A percentile compares a stretch with the other conserved stretches of the same genome.
phyloP scores from a whole-genome alignment of 1,140 invertebrate genomes.

The Palaemon carinicauda region DNA sequence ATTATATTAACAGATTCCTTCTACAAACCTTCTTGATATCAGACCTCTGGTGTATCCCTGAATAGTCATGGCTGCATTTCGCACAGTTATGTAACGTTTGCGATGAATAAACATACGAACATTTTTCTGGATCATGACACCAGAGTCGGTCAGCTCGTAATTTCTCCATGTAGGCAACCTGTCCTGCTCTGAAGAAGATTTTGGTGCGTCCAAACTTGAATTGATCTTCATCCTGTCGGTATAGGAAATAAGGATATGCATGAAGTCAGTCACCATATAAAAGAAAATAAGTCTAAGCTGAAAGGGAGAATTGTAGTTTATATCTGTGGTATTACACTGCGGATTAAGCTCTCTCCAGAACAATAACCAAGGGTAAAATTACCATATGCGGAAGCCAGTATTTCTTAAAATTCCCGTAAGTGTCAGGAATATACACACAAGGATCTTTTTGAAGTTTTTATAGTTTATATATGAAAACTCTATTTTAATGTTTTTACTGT shows the following conservation, averaged over 20 bases:
- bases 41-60: slow-evolving; percentile 81
- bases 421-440: too few species aligned
- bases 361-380: too few species aligned
- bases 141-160: slow-evolving; percentile 86
- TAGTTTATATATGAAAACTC: too few species aligned
- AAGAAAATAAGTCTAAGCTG: too few species aligned
- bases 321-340: too few species aligned
- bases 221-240: slow-evolving; percentile 83
- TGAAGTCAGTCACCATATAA: too few species aligned
- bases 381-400: too few species aligned
- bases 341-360: too few species aligned
- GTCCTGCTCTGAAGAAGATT: slow-evolving; percentile 97
- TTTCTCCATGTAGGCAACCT: slow-evolving; percentile 98
- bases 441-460: too few species aligned
- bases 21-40: slow-evolving; percentile 75
- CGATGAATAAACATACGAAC: slow-evolving; percentile 83
- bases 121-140: slow-evolving; percentile 90
- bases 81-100: slow-evolving; percentile 77
- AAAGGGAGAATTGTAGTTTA: too few species aligned
- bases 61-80: slow-evolving; percentile 71
- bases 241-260: neutral
- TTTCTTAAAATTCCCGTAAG: too few species aligned
- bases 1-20: neutral
- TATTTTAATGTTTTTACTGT: too few species aligned
- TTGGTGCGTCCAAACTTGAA: slow-evolving; percentile 98